A percentile compares a stretch with the other conserved stretches of the same genome.
Conservation (phyloP, 2,888 invertebrate species). For the Caenorhabditis becei region DNA sequence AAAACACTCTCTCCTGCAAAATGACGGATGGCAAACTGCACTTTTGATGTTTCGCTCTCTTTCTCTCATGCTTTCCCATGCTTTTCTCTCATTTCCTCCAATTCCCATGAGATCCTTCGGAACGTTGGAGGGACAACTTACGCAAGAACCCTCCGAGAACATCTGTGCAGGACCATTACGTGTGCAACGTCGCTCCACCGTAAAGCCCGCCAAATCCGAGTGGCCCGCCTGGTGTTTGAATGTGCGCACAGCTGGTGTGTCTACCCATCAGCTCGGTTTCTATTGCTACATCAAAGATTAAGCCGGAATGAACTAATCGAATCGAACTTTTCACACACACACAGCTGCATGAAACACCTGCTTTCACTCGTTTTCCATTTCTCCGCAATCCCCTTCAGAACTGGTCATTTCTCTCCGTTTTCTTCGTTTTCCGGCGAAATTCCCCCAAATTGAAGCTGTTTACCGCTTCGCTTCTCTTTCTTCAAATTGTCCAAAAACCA, state of each 20-base stretch:
- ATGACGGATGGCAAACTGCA: slow-evolving; percentile 16
- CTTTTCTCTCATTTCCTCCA: neutral
- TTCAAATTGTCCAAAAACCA: too few species aligned
- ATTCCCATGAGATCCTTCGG: slow-evolving; percentile 1
- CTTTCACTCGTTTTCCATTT: too few species aligned
- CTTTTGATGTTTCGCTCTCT: slow-evolving; percentile 9
- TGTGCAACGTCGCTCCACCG: slow-evolving; percentile 22
- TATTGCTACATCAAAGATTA: neutral
- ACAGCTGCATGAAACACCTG: too few species aligned
- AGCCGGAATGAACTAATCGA: neutral
- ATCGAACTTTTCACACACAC: neutral
- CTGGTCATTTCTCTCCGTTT: too few species aligned
- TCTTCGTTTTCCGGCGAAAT: too few species aligned
- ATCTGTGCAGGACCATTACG: neutral
- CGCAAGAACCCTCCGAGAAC: neutral
- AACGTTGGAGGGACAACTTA: too few species aligned
- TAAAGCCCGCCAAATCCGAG: slow-evolving; percentile 33
- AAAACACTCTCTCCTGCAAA: slow-evolving; percentile 12
- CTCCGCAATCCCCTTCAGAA: too few species aligned
- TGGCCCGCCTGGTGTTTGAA: slow-evolving; percentile 21
- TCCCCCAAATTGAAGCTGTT: too few species aligned
- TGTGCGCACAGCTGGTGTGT: neutral
- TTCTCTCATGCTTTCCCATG: slow-evolving; percentile 1
- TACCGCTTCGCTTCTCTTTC: too few species aligned
- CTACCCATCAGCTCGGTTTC: neutral